Evolutionary conservation across 2,888 invertebrate genomes (phyloP), one percentile per base, ranked within the genome.

Genomic region (Notodonta ziczac): DNA sequence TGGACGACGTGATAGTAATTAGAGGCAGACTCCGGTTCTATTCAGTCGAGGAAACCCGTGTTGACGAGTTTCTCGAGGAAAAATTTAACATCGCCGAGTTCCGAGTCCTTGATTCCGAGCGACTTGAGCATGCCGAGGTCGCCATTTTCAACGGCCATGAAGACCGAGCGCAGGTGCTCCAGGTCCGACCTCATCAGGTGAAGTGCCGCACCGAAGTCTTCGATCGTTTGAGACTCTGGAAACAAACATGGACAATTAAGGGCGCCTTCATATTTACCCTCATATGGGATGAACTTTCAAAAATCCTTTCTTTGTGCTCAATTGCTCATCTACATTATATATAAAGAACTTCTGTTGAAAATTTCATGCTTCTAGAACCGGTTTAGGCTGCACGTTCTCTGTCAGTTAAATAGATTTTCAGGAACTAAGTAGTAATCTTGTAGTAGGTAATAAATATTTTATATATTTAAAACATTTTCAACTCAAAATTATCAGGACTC

Each of bases 141-240:
- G 13, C 98, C 98, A 86, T 98, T 98, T 88, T 98, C 98, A 44
- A 98, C 98, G 10, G 98, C 98, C 96, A 98, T 97, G 91, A 98
- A 98, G 42, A 98, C 98, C 2, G 98, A 98, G 87, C 98, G 97
- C 67, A 98, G 94, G 84, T 98, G 98, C 84, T 98, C 98, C 85
- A 98, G 91, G 84, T 98, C 98, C 7, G 97, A 96, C 72, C 98
- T 95, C 96, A 96, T 96, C 86, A 97, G 91, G 82, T 97, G 97
- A 54, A 97, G 91, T 16, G 97, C 97, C n/a, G 97, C 97, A 48
- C 97, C 97, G 85, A 98, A 98, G 89, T 98, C 98, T 89, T 98
- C 98, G 85, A 98, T 98, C 42, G 98, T 98, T 92, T 98, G 98
- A 32, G 98, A 98, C 94, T 98, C 98, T 97, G 95, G 0, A 83